Evolutionary conservation across 2,797 vertebrate species (phyloP).

Genomic region (Monodelphis domestica): DNA sequence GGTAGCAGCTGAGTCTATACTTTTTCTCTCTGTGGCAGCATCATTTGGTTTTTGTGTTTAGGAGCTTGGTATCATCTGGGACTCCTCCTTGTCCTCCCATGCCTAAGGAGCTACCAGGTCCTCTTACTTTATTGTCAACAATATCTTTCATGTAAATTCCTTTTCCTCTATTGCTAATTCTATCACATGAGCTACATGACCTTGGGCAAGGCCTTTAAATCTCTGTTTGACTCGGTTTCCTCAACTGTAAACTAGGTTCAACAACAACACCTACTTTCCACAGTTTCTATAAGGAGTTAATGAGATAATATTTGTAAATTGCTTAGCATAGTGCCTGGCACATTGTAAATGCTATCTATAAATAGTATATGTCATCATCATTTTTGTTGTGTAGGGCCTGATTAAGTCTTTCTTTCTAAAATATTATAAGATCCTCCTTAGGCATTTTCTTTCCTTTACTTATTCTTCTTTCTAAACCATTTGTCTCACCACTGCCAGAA

Average conservation of each 20-base stretch:
- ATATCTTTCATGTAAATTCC: background rate
- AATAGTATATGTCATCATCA: background rate
- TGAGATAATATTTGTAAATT: background rate
- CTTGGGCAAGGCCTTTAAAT: background rate
- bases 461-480: background rate
- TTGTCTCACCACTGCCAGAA: background rate
- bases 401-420: background rate
- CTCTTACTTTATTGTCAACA: background rate
- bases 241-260: background rate
- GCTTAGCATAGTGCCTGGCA: background rate
- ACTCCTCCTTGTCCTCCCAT: background rate
- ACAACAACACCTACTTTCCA: background rate
- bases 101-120: background rate
- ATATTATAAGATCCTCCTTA: background rate
- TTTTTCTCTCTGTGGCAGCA: background rate
- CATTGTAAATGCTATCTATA: background rate
- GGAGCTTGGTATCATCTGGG: background rate
- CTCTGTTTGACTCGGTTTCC: background rate
- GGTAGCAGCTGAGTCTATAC: background rate
- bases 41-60: background rate
- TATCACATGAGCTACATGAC: background rate
- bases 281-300: background rate
- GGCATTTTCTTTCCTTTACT: background rate
- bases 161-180: background rate
- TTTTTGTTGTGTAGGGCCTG: background rate